Evolutionary conservation across 2,797 vertebrate genomes (phyloP), one percentile per base, ranked within the genome.

Genomic region (Catostomus latipinnis): DNA sequence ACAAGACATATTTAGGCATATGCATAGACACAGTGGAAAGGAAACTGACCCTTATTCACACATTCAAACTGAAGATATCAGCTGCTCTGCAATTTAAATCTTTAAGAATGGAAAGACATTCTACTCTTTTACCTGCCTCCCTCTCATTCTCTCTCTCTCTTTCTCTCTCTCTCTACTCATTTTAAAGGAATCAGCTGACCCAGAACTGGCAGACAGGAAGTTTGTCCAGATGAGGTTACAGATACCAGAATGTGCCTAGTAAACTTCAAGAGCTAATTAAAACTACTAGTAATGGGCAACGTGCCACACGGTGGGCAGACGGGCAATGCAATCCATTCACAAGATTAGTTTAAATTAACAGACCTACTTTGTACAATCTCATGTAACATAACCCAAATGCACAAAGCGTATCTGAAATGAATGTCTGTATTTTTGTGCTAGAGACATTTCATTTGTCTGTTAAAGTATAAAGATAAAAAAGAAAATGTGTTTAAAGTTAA

Each of bases 101-200:
- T 60, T 65, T 79, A 72, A 16, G 66, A 45, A 54, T 34, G 60
- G 10, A 1, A 43, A 73, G 16, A 60, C 70, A 80, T 46, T 45
- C 48, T 56, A 43, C 46, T 34, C 12, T 34, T 34, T 76, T 22
- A 34, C 34, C 34, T 34, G 34, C 34, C 34, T 34, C 34, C 34
- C 43, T 48, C 34, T 65, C 34, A 71, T 74, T 77, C 82, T 80
- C 74, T 69, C 60, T 73, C 72, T 75, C 71, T 66, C 67, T 69
- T 14, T 18, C 74, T 54, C 68, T 14, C 49, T 45, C 18, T 9
- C 14, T 12, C 43, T 52, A 61, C 18, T 48, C 52, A 65, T 43
- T 66, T 76, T 75, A 76, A 65, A 49, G 50, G 13, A 9, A 69
- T 58, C 52, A 50, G 45, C 46, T 60, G 73, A 67, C 66, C 73